Conservation (phyloP, 2,113 vertebrate species). For the Channa maculata region DNA sequence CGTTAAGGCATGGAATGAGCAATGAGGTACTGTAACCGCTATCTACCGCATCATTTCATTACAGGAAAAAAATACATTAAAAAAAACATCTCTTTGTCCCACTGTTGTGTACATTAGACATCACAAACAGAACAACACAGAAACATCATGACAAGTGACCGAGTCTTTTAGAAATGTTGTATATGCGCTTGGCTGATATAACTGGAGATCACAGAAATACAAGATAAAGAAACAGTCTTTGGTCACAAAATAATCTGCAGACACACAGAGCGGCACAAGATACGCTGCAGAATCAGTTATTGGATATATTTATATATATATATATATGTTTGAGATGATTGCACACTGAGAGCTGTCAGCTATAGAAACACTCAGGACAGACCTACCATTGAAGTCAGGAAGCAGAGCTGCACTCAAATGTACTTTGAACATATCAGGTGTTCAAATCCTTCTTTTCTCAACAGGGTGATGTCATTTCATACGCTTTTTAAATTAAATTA, state of each 20-base stretch:
- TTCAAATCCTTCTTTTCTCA: too few relatives aligned
- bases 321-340: too few relatives aligned
- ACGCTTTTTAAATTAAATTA: too few relatives aligned
- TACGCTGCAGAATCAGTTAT: not conserved
- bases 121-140: conserved; percentile 23
- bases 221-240: conserved; percentile 51
- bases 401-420: not conserved
- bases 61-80: conserved; percentile 12
- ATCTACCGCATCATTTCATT: conserved; percentile 47
- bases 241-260: conserved; percentile 48
- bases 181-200: not conserved
- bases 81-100: not conserved
- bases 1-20: conserved; percentile 69
- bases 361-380: not conserved
- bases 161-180: not conserved
- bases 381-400: not conserved
- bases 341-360: not conserved
- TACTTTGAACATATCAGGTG: not conserved
- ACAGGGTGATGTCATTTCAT: too few relatives aligned
- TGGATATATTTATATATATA: not conserved
- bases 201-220: conserved; percentile 3
- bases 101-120: not conserved
- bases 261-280: conserved; percentile 20
- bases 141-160: not conserved
- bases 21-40: conserved; percentile 39